Evolutionary conservation across 2,888 invertebrate species (phyloP), one percentile per base, ranked within the genome.

Genomic region (Strigamia crassipes): DNA sequence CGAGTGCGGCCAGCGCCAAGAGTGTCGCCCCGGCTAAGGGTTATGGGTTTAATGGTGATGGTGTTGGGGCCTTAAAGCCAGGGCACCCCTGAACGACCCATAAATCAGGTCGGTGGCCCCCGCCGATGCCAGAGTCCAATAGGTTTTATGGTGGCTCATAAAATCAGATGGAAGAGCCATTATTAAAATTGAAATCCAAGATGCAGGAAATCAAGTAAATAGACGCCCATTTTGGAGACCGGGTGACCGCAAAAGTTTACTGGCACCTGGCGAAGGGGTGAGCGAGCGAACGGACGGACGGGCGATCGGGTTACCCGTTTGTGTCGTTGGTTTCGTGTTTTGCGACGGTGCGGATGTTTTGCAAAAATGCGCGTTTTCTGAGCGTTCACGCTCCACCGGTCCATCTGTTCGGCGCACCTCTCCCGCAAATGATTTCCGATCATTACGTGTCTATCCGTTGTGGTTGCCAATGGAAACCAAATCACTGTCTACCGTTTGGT

Each of bases 151-250:
- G 23, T 31, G 21, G 79, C 38, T 79, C 79, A 79, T 79, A 79
- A 79, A 79, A 79, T 79, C 79, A 79, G 79, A 79, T 79, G 79
- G 79, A 79, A 79, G 51, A 51, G 38, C 79, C 79, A 79, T 79
- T 79, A 79, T 79, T 79, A 79, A 79, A 79, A 79, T 79, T 79
- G 79, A 79, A 79, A 79, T 79, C 79, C 79, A 79, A 79, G 79
- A 79, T 79, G 79, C 79, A 79, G 79, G 79, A 79, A 79, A 79
- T 79, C 79, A 79, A 79, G 38, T 31, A 79, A 79, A 79, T 79
- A 79, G 79, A 79, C 41, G 41, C 13, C 34, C 79, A 79, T 18
- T 18, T 31, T 27, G 5, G 34, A 78, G 78, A 38, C 38, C 27
- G 6, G 34, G 27, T 38, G 79, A 31, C 77, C 77, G 23, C 27